phyloP scores from a whole-genome alignment of 2,888 invertebrate species.

The Alloscopus bannaensis region DNA sequence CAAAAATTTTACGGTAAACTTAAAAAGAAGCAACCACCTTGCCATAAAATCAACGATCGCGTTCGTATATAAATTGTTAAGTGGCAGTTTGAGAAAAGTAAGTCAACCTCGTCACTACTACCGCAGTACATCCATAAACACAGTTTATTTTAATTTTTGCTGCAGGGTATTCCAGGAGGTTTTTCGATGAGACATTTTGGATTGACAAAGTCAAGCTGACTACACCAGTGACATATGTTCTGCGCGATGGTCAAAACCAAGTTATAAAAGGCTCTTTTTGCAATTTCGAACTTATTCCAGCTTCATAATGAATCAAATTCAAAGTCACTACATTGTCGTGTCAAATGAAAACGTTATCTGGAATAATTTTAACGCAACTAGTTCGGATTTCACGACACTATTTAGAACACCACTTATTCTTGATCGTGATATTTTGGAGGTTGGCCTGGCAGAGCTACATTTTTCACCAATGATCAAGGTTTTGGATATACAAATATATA shows the following conservation, averaged over 20 bases:
- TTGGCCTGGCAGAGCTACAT: neutral
- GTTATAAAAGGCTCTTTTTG: constrained; percentile 12
- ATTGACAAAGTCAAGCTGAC: constrained; percentile 14
- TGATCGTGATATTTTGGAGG: constrained; percentile 5
- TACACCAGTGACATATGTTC: constrained; percentile 1
- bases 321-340: constrained; percentile 21
- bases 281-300: constrained; percentile 16
- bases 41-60: neutral
- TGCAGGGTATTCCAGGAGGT: constrained; percentile 24
- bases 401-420: constrained; percentile 26
- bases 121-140: too few relatives aligned
- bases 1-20: neutral
- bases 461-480: neutral
- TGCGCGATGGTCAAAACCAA: constrained; percentile 5
- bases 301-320: constrained; percentile 32
- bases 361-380: too few relatives aligned
- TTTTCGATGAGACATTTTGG: constrained; percentile 8
- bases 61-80: constrained; percentile 5
- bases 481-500: neutral
- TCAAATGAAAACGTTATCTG: constrained; percentile 18
- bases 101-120: too few relatives aligned
- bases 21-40: neutral
- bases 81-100: neutral
- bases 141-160: neutral
- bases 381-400: constrained; percentile 19